A percentile compares a stretch with the other conserved stretches of the same genome.
These are phyloP conservation scores for Callochromis pleurospilus DNA, from an alignment of 2,113 vertebrate species.

Conservation along the genomic window DNA sequence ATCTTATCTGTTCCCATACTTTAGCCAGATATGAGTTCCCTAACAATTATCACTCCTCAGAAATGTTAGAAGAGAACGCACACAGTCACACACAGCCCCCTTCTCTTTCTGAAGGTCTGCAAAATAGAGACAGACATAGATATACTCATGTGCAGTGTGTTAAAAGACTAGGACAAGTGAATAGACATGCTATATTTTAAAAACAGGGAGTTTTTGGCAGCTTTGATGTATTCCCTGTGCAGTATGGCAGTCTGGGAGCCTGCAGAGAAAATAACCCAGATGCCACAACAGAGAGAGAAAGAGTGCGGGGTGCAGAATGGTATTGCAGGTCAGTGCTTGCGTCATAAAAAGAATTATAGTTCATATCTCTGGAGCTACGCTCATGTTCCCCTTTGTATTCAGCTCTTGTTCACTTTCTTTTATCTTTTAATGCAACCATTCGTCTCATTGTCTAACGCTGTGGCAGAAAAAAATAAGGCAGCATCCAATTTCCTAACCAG, in stretches of 20 bases:
- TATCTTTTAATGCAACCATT: conserved; percentile 72
- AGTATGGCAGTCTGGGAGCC: background rate
- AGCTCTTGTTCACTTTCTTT: conserved; percentile 49
- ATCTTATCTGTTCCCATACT: conserved; percentile 8
- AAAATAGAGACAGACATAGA: background rate
- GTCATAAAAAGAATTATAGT: conserved; percentile 51
- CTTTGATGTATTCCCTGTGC: conserved; percentile 5
- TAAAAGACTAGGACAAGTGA: background rate
- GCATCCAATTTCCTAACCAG: conserved; percentile 40
- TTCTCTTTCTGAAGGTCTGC: background rate
- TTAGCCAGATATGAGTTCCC: conserved; percentile 4
- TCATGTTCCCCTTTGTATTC: conserved; percentile 54
- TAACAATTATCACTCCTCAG: conserved; percentile 7
- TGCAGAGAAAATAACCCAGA: conserved; percentile 1
- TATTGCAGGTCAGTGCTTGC: conserved; percentile 43
- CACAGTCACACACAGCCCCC: background rate
- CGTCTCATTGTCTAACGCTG: conserved; percentile 56
- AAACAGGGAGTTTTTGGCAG: background rate
- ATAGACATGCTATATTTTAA: background rate
- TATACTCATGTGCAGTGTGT: background rate
- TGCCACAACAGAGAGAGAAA: background rate
- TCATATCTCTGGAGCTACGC: conserved; percentile 40
- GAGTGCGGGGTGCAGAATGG: background rate
- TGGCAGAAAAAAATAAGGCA: conserved; percentile 36
- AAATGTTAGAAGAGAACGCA: conserved; percentile 7